These are phyloP conservation scores for Tanypteryx hageni DNA, from an alignment of 2,888 invertebrate genomes.

Conservation along the genomic window DNA sequence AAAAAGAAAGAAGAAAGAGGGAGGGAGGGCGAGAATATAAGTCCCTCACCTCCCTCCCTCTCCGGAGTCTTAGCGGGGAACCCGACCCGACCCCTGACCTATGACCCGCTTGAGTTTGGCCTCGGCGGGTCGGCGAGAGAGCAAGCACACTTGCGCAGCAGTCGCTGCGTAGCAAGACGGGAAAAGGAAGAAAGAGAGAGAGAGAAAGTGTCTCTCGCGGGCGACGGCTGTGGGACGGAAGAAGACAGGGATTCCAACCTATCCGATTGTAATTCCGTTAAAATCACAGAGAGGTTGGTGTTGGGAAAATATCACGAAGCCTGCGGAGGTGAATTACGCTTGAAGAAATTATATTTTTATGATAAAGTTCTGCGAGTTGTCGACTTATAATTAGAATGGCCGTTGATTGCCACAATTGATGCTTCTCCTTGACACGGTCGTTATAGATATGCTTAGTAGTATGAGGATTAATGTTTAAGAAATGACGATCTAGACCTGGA, in stretches of 20 bases:
- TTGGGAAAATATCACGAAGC: background rate
- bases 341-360: too few relatives aligned
- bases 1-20: background rate
- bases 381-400: too few relatives aligned
- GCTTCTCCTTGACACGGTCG: too few relatives aligned
- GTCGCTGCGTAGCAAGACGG: constrained; percentile 14
- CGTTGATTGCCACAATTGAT: too few relatives aligned
- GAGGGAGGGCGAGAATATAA: background rate
- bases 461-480: too few relatives aligned
- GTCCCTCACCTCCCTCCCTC: constrained; percentile 23
- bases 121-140: constrained; percentile 48
- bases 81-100: constrained; percentile 53
- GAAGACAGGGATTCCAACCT: constrained; percentile 34
- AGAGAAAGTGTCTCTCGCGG: too few relatives aligned
- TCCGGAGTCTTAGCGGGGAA: constrained; percentile 25
- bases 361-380: too few relatives aligned
- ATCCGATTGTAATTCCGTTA: background rate
- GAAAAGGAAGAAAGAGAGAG: too few relatives aligned
- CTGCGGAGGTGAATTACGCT: too few relatives aligned
- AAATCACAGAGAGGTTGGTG: too few relatives aligned
- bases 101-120: constrained; percentile 20
- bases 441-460: too few relatives aligned
- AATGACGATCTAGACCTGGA: too few relatives aligned
- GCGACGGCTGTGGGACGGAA: background rate
- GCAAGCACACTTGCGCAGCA: constrained; percentile 36